Evolutionary conservation across 2,888 invertebrate genomes (phyloP), one percentile per base, ranked within the genome.

Genomic region (Acrocyrtus sp.): DNA sequence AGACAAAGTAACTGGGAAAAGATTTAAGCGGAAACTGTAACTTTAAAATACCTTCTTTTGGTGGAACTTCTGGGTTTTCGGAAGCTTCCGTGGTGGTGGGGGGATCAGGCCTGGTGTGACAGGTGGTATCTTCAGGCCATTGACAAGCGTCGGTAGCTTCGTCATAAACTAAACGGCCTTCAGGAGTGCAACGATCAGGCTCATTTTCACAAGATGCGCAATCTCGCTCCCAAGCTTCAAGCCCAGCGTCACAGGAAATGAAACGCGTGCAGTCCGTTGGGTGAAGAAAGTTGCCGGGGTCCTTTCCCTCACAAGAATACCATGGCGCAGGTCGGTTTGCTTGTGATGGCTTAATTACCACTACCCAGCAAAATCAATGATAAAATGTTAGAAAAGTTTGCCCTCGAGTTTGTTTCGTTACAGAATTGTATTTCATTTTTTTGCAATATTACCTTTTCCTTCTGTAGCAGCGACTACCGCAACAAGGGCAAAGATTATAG

Each of bases 181-280:
- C 34, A 12, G 34, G 34, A 12, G 34, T 34, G 34, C 34, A 34
- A 8, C 34, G 5, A 34, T 34, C 34, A 34, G 34, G 34, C 12
- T 34, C 34, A 34, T 34, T 34, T 12, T 34, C 34, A 34, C 60
- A 48, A 12, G 8, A 48, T 19, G 60, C 48, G 17, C 60, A 58
- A 4, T 58, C 58, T 1, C 22, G 8, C n/a, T 45, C 19, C 5
- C n/a, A 45, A 10, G 58, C 58, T 34, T 34, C 34, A 22, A 45
- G 15, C 26, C 45, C 58, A 6, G 39, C 58, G 24, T 24, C 21
- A 34, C 60, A 60, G 12, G 41, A 41, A 5, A 60, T 48, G 60
- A 48, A 60, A 10, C 22, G 3, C 22, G 60, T 60, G 48, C 60
- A 60, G 3, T 48, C 60, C 3, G 4, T 17, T 2, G 60, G 60